Evolutionary conservation across 2,888 invertebrate genomes (phyloP), one percentile per base, ranked within the genome.

Genomic region (Congeria kusceri): DNA sequence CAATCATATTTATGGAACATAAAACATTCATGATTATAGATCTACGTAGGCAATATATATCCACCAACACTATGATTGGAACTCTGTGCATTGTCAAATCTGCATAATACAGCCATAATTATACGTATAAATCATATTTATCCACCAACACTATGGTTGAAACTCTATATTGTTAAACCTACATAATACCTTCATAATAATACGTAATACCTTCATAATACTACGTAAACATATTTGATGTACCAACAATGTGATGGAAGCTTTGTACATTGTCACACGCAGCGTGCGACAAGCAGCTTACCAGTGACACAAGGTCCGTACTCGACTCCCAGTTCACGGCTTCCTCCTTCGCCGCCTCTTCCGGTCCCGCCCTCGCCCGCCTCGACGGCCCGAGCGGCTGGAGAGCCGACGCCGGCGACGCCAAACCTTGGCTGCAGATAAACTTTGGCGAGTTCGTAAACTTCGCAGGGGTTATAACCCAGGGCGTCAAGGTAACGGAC

Each of bases 341-440:
- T 4, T 81, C 81, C 0, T 74, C 83, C 11, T 70, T 73, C 20
- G 70, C 57, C 27, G 25, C 46, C 56, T 59, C 70, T n/a, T 20
- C 53, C 27, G n/a, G 67, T 13, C 89, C 96, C 0, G 86, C 91
- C 3, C 91, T 94, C 84, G 93, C 96, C 44, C 92, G 93, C 4
- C 92, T 96, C 20, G 94, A 86, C 27, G 80, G 85, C 94, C 95
- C 94, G 56, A 95, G 95, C 58, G 95, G 95, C 88, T 97, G 97
- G 97, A 58, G 68, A 53, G 59, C 81, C 11, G 53, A 78, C 15
- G 62, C 74, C 13, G 79, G 64, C 44, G 88, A 88, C 49, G 73
- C 72, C 13, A 74, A 80, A 59, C 88, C 88, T 25, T 88, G 88
- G 86, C 80, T 90, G 59, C 84, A 89, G 68, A 87, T 90, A 13